phyloP scores from a whole-genome alignment of 2,113 vertebrate genomes.

The Xiphophorus maculatus region DNA sequence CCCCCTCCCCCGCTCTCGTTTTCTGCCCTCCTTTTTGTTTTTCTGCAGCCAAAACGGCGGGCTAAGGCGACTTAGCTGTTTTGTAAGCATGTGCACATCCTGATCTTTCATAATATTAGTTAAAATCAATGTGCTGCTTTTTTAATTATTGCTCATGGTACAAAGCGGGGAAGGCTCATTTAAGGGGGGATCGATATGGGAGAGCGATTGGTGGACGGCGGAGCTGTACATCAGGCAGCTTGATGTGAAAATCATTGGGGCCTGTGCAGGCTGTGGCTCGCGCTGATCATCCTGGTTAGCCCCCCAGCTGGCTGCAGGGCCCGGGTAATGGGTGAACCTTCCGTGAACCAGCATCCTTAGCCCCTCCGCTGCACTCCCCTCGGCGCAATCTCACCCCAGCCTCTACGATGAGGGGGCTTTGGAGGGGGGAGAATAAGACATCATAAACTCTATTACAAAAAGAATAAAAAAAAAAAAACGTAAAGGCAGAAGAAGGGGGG shows the following conservation, averaged over 20 bases:
- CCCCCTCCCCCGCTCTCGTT: conserved; percentile 43
- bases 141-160: conserved; percentile 99
- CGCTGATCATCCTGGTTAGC: conserved; percentile 97
- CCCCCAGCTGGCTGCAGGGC: conserved; percentile 97
- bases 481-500: conserved; percentile 17
- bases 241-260: conserved; percentile 99
- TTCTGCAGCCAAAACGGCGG: conserved; percentile 74
- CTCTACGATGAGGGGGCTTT: conserved; percentile 41
- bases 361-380: conserved; percentile 75
- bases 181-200: conserved; percentile 95
- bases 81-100: conserved; percentile 99
- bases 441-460: conserved; percentile 78
- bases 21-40: conserved; percentile 68
- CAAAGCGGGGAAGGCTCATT: conserved; percentile 99
- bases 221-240: conserved; percentile 98
- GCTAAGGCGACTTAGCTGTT: conserved; percentile 85
- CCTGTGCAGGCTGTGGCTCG: conserved; percentile 89
- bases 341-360: conserved; percentile 90
- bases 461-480: conserved; percentile 50
- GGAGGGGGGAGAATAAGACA: conserved; percentile 73
- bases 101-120: conserved; percentile 99
- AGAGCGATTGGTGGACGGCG: conserved; percentile 96
- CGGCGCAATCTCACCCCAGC: conserved; percentile 65
- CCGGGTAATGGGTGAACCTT: conserved; percentile 93
- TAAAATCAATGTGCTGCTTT: conserved; percentile 99